Percentiles rank a stretch among this genome's conserved stretches.
Evolutionary conservation across 1,140 invertebrate genomes (phyloP).

Genomic region (Ceratina calcarata): DNA sequence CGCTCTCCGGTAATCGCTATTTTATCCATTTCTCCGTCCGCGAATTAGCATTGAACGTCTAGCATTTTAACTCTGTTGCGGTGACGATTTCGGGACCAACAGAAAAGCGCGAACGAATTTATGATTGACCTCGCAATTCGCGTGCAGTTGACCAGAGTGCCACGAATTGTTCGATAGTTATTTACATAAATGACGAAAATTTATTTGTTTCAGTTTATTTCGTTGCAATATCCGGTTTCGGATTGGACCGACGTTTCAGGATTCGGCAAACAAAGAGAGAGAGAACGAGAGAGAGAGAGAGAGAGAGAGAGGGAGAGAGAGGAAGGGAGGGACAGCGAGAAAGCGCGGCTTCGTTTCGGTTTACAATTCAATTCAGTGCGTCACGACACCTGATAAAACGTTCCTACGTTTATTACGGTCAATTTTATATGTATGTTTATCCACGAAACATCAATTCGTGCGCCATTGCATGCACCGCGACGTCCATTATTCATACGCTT

Average conservation of each 20-base stretch:
- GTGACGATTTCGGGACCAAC: not conserved
- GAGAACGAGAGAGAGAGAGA: not conserved
- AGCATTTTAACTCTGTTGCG: not conserved
- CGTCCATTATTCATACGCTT: constrained; percentile 19
- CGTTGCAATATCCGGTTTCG: constrained; percentile 32
- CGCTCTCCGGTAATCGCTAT: too few relatives aligned
- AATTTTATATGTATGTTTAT: constrained; percentile 46
- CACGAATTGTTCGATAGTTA: constrained; percentile 11
- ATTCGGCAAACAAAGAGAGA: constrained; percentile 22
- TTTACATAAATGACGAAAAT: constrained; percentile 47
- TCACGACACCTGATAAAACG: constrained; percentile 36
- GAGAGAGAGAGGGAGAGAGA: not conserved
- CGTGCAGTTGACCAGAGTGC: not conserved
- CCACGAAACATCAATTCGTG: constrained; percentile 24
- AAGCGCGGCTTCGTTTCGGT: constrained; percentile 38
- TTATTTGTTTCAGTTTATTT: constrained; percentile 50
- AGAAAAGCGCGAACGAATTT: constrained; percentile 9
- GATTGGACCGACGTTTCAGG: not conserved
- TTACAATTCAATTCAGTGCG: constrained; percentile 42
- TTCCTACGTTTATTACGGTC: constrained; percentile 40
- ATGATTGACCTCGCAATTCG: constrained; percentile 32
- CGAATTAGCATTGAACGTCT: too few relatives aligned
- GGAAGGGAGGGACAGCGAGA: not conserved
- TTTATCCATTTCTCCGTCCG: too few relatives aligned
- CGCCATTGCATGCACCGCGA: not conserved